Conservation (phyloP, 2,888 invertebrate genomes). For the Diarsia dahlii region DNA sequence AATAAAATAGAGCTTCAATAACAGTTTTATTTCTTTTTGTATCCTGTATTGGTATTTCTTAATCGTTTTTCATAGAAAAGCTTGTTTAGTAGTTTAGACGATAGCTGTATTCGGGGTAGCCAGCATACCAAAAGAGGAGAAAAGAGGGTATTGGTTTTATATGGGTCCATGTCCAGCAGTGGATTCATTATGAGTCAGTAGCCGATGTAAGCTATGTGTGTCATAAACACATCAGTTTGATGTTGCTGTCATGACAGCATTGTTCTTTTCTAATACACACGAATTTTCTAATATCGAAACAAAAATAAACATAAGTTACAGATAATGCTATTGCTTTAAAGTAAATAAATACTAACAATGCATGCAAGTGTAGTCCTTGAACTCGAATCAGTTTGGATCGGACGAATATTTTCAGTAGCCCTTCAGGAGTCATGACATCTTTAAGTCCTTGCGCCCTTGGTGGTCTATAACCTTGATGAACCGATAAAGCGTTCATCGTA, state of each 20-base stretch:
- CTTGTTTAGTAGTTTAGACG: background rate
- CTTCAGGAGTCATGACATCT: no score
- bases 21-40: constrained; percentile 7
- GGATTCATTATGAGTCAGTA: no score
- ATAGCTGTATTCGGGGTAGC: background rate
- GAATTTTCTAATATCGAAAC: no score
- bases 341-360: background rate
- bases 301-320: no score
- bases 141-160: background rate
- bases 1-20: constrained; percentile 51
- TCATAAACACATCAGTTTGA: background rate
- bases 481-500: background rate
- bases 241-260: background rate
- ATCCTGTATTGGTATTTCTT: background rate
- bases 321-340: background rate
- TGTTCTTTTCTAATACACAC: no score
- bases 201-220: background rate
- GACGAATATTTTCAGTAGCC: background rate
- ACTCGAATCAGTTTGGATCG: background rate
- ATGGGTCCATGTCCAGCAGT: background rate
- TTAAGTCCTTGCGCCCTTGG: background rate
- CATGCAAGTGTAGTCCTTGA: background rate
- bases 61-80: background rate
- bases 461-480: background rate
- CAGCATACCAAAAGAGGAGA: background rate